Evolutionary conservation across 64 coral and sea anemone genomes (phyloP).

Genomic region (Montipora capricornis): DNA sequence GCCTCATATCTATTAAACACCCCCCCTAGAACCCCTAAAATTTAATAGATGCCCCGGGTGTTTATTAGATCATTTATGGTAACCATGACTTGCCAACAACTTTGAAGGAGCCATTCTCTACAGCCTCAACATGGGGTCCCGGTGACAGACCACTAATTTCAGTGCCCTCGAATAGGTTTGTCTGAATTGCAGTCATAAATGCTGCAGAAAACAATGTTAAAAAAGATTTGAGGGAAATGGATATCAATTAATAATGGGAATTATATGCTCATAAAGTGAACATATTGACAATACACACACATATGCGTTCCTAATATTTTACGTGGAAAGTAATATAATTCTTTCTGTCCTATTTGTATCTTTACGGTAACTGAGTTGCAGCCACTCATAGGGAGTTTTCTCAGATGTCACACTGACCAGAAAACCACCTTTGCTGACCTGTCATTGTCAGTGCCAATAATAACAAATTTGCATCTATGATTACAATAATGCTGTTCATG

Average conservation of each 20-base stretch:
- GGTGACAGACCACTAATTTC: constrained; percentile 48
- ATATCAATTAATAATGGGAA: background rate
- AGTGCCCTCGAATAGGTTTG: constrained; percentile 48
- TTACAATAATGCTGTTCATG: constrained; percentile 37
- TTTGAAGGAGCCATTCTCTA: constrained; percentile 72
- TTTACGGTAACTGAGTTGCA: constrained; percentile 1
- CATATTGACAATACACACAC: background rate
- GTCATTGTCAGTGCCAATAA: constrained; percentile 21
- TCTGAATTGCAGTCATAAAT: constrained; percentile 11
- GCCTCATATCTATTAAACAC: too few relatives aligned
- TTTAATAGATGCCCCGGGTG: too few relatives aligned
- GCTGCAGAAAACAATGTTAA: constrained; percentile 12
- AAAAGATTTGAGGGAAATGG: background rate
- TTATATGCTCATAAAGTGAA: background rate
- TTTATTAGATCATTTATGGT: too few relatives aligned
- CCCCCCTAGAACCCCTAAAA: too few relatives aligned
- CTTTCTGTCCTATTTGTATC: constrained; percentile 34
- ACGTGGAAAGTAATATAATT: constrained; percentile 1
- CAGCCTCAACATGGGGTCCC: constrained; percentile 63
- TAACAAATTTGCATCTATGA: constrained; percentile 13
- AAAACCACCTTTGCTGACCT: background rate
- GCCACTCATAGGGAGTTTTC: constrained; percentile 23
- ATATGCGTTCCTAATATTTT: background rate
- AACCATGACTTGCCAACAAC: constrained; percentile 34
- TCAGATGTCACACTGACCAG: constrained; percentile 2